Base-by-base conservation (phyloP, 2,888 invertebrate genomes). In the Abscondita cerata region DNA sequence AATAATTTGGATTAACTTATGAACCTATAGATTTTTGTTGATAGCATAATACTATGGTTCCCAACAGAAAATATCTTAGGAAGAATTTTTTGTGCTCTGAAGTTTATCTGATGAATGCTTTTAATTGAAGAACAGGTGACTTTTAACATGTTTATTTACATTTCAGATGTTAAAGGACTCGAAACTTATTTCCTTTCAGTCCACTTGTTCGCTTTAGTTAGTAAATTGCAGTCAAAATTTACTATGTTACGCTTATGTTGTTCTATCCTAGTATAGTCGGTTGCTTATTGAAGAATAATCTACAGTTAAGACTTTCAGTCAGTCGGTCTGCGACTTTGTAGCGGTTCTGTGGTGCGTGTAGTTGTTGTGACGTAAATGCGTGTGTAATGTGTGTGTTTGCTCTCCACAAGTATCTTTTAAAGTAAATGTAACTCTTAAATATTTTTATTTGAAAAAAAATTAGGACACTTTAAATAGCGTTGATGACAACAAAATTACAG, bases 141-240 rank as follows among this genome's bases (percentile, higher is more conserved):
- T 31, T 13, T 5, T 13, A 4, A 8, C 25, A 4, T 47, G 51
- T 57, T 57, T 52, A 33, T 58, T 58, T 58, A 57, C 41, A n/a
- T 55, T 41, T 40, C 13, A 41, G 51, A 15, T 20, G 12, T 8
- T 9, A 33, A 59, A 46, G 38, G 31, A 51, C 53, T 54, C 54
- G 13, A 54, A 16, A 59, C 53, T 54, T 40, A 31, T 50, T 54
- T 59, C 59, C 40, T 15, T 51, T 55, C 47, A 52, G 52, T 52
- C 56, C 47, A 52, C 57, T 62, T 57, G 52, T 54, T 41, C 34
- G 59, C 18, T 54, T 60, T 19, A 33, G 56, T 54, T 47, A 46
- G 15, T 11, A 46, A 18, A 20, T 20, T 19, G 12, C 25, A 19
- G 47, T 20, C 31, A 25, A 38, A 52, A 38, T 36, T 33, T 38